Base-by-base conservation (phyloP, 1,140 invertebrate species). In the Brachionus asplanchnoidis region DNA sequence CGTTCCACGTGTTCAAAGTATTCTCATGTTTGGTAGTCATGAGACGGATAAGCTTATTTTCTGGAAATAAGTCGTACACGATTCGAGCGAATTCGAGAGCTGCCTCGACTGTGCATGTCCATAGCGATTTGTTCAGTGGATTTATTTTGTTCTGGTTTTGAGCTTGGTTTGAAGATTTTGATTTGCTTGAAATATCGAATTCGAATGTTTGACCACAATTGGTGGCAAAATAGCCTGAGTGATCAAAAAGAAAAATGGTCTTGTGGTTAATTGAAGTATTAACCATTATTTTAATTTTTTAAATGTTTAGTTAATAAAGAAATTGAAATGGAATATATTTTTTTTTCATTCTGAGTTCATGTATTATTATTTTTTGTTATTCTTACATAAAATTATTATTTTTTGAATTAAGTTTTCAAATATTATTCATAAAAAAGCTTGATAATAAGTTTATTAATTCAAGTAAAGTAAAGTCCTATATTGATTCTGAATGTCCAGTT, bases 41-140 rank as follows among this genome's bases (percentile, higher is more conserved):
- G n/a, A 82, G 36, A 65, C 79, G 50, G 36, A 82, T 82, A 8
- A 82, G 53, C 60, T 82, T 82, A 46, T 60, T 46, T 9, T 68
- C 36, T n/a, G 79, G 79, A 91, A 96, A 97, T 28, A 98, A 91
- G 90, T 99, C 97, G 95, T 95, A 98, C 7, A 97, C 95, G 86
- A 98, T 96, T 26, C 96, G 92, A 87, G 95, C 96, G 88, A 97
- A 98, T 90, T 98, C 97, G 73, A 97, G 92, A 3, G 95, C 93
- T 4, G 95, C 94, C 91, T 99, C 97, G 1, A 97, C 94, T 87
- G 94, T 94, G 87, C 94, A 96, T 1, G 96, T 98, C 96, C 96
- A 98, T 66, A 98, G 87, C 8, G 95, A 94, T 90, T 98, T 98
- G 56, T 92, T 93, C 2, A 60, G 3, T 84, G 97, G 93, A 0